Conservation (phyloP, 1,140 invertebrate genomes). For the Cepaea nemoralis region DNA sequence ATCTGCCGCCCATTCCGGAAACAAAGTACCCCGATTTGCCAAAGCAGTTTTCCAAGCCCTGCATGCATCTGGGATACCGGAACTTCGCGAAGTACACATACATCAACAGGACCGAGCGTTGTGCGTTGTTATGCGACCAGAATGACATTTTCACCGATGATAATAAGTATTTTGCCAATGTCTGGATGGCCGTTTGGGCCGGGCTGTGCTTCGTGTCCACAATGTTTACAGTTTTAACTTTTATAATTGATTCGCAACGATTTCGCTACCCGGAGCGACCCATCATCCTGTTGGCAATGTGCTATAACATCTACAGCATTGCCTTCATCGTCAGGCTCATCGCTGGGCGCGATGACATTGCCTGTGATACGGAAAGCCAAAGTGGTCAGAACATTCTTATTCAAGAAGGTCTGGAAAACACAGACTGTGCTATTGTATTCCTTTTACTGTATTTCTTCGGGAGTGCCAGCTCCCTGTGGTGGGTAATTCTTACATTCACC, state of each 20-base stretch:
- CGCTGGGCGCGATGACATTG: constrained; percentile 77
- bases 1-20: not conserved
- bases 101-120: constrained; percentile 82
- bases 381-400: constrained; percentile 70
- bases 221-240: constrained; percentile 71
- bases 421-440: constrained; percentile 87
- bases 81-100: constrained; percentile 76
- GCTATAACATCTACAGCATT: constrained; percentile 93
- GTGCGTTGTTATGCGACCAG: constrained; percentile 82
- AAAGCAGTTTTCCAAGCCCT: not conserved
- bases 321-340: constrained; percentile 88
- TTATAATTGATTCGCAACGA: constrained; percentile 79
- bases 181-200: constrained; percentile 71
- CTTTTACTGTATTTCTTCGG: constrained; percentile 91
- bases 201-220: constrained; percentile 71
- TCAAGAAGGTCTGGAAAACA: constrained; percentile 86
- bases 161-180: constrained; percentile 79
- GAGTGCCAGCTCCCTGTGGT: constrained; percentile 88
- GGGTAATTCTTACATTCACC: constrained; percentile 83
- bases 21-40: not conserved
- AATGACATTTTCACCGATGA: constrained; percentile 83
- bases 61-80: constrained; percentile 10
- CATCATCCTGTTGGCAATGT: constrained; percentile 97
- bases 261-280: constrained; percentile 97
- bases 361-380: constrained; percentile 67